Base-by-base conservation (phyloP, 2,797 vertebrate genomes). In the Synaphobranchus kaupii region DNA sequence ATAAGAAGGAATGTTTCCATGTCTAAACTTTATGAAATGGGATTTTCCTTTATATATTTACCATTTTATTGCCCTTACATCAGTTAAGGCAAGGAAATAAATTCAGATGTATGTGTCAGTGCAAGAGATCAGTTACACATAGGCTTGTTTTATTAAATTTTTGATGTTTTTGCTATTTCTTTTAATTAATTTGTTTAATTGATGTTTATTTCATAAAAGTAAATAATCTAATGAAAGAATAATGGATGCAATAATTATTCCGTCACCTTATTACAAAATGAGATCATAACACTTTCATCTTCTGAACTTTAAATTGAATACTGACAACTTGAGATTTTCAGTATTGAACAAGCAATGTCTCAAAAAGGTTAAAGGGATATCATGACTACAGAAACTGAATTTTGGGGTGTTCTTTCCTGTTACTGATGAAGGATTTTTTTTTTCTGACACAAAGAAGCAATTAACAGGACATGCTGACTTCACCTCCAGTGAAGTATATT, bases 381-480 rank as follows among this genome's bases (percentile, higher is more conserved):
- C 7, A 50, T n/a, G 44, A 47, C 76, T 0, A 47, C 22, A 13
- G 5, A 5, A 47, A 25, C 20, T 10, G 1, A 22, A 22, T 50
- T 81, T 50, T n/a, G 8, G 78, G 78, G 44, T 8, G 44, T n/a
- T 13, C 22, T 50, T 48, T 50, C 10, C 47, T 47, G 39, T 81
- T 44, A 50, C 5, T 48, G 44, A 80, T 80, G 76, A 80, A 80
- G 20, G 76, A 73, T 39, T 73, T 44, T 81, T 81, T 80, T 80
- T 80, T 47, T 2, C 76, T 48, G 78, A 81, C 44, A n/a, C 6
- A 78, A 20, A 44, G 25, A 25, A n/a, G 20, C 9, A 50, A 81
- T 81, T 25, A 81, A n/a, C 44, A 81, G 78, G 78, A 81, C 7
- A 50, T 50, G 22, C 78, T 81, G 78, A 50, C 47, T 81, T 81